Evolutionary conservation across 2,888 invertebrate genomes (phyloP), one percentile per base, ranked within the genome.

Genomic region (Drosophila ustulata): DNA sequence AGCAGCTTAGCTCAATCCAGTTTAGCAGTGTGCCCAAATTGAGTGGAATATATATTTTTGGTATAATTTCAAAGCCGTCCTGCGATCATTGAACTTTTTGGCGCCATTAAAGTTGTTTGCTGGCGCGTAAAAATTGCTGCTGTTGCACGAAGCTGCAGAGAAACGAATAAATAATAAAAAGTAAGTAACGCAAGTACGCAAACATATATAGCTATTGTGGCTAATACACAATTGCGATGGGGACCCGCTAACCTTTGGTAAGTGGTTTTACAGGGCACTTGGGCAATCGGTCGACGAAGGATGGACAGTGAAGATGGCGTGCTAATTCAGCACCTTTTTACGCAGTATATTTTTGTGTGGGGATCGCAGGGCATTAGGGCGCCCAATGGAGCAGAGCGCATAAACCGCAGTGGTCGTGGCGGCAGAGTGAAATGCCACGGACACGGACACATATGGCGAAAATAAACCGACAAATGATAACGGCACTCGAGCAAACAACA

Each of bases 401-500:
- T 66, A 78, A 78, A 64, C 68, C 71, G 66, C 51, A 53, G 53
- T 56, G 46, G 52, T 56, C 39, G 18, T 9, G 57, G n/a, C 9
- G 61, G 30, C 25, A 8, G 25, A 43, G 34, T 18, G 34, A 46
- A 26, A 32, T 43, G 41, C 23, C 25, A n/a, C n/a, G 25, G 32
- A 41, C 41, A 47, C 32, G 34, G 66, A 52, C 82, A 77, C 83
- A 83, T 88, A 85, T 80, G 82, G 78, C 62, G 63, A 68, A 71
- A 77, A 79, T 75, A 75, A 79, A 85, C 86, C 82, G 69, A 85
- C 86, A 82, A 85, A 88, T 88, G 83, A 85, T 88, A 85, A 88
- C 83, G 87, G 78, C 84, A 80, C 88, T 86, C 81, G 82, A 76
- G 88, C 88, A 82, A 85, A 85, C 82, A 85, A 85, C 86, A 85